phyloP scores from a whole-genome alignment of 2,888 invertebrate species.

The Synanthedon myopaeformis region DNA sequence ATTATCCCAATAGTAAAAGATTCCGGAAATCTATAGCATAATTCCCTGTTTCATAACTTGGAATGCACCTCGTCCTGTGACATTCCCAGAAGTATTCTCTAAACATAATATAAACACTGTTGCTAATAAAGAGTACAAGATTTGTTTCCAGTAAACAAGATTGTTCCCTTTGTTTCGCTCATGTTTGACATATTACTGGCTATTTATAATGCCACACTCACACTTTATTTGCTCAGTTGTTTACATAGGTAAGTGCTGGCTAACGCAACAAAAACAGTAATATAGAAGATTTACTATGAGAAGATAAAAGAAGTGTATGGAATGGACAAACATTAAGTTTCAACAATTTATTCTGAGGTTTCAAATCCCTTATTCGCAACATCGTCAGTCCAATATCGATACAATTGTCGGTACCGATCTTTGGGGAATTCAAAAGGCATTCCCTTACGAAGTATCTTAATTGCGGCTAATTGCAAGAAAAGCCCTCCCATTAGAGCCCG shows the following conservation, averaged over 20 bases:
- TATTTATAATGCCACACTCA: constrained; percentile 7
- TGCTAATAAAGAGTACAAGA: background rate
- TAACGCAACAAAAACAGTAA: too few species aligned
- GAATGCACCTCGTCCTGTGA: too few species aligned
- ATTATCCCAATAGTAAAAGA: too few species aligned
- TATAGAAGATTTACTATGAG: too few species aligned
- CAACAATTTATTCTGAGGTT: too few species aligned
- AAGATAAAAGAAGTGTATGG: too few species aligned
- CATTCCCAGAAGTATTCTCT: background rate
- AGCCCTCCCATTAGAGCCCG: constrained; percentile 53
- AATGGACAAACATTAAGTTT: too few species aligned
- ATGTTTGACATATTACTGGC: constrained; percentile 8
- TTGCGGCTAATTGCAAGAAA: constrained; percentile 64
- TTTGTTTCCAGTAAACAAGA: background rate
- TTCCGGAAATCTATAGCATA: too few species aligned
- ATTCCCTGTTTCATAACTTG: too few species aligned
- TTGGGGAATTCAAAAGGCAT: constrained; percentile 25
- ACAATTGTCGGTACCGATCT: constrained; percentile 18
- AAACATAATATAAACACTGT: background rate
- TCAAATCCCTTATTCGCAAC: constrained; percentile 11
- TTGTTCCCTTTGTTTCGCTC: constrained; percentile 10
- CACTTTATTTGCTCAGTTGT: background rate
- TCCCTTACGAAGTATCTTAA: constrained; percentile 55
- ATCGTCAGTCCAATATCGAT: constrained; percentile 26
- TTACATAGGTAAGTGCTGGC: background rate